phyloP scores from a whole-genome alignment of 2,888 invertebrate genomes.

The Choreutis nemorana region DNA sequence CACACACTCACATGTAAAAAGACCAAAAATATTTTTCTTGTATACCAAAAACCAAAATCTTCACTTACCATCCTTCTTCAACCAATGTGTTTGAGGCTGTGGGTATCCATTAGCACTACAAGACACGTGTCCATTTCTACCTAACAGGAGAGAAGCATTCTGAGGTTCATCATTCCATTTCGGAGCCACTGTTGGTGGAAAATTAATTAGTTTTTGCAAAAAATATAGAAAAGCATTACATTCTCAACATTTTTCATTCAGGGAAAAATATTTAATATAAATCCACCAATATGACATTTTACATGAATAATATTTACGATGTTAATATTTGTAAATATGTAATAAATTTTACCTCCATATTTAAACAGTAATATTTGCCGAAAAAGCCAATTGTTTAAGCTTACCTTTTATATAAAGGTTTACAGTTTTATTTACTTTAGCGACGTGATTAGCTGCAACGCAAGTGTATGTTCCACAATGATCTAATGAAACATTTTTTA shows the following conservation, averaged over 20 bases:
- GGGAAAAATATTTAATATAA: no score
- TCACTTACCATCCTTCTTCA: constrained; percentile 74
- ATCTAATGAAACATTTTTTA: constrained; percentile 75
- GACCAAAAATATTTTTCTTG: no score
- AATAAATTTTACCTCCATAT: no score
- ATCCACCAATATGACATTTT: no score
- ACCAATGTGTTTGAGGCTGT: constrained; percentile 76
- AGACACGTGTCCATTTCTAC: constrained; percentile 74
- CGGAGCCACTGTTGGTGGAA: constrained; percentile 82
- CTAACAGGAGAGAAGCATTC: constrained; percentile 77
- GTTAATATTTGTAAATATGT: no score
- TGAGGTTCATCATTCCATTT: constrained; percentile 80
- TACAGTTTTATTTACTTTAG: constrained; percentile 74
- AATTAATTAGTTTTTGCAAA: no score
- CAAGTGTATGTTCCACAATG: constrained; percentile 79
- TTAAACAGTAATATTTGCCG: no score
- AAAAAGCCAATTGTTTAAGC: no score
- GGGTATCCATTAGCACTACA: constrained; percentile 87
- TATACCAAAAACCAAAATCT: neutral
- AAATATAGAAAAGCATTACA: no score
- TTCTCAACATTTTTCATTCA: no score
- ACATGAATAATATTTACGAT: no score
- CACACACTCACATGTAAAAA: no score
- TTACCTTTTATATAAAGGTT: constrained; percentile 78
- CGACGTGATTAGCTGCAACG: constrained; percentile 75